A percentile compares a stretch with the other conserved stretches of the same genome.
Evolutionary conservation across 2,888 invertebrate species (phyloP).

Genomic region (Protonemura montana): DNA sequence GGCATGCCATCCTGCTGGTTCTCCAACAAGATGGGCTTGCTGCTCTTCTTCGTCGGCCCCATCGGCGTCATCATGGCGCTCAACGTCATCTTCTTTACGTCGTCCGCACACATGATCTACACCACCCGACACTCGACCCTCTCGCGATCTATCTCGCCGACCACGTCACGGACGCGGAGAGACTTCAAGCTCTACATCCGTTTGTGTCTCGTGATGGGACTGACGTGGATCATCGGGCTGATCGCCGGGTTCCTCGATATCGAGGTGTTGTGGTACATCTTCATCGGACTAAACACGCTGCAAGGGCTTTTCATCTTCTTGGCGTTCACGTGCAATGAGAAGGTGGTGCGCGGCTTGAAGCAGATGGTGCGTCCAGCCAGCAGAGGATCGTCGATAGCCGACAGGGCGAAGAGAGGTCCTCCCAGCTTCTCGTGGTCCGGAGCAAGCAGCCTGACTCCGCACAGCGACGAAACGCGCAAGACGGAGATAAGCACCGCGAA

Average conservation of each 20-base stretch:
- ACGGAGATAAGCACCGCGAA: conserved; percentile 34
- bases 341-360: conserved; percentile 55
- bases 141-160: conserved; percentile 43
- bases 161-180: conserved; percentile 51
- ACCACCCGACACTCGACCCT: conserved; percentile 50
- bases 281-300: conserved; percentile 60
- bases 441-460: conserved; percentile 52
- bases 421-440: conserved; percentile 54
- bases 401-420: conserved; percentile 50
- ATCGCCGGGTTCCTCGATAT: conserved; percentile 59
- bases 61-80: conserved; percentile 58
- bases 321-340: conserved; percentile 61
- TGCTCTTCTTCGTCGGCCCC: conserved; percentile 63
- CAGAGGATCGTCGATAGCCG: conserved; percentile 30
- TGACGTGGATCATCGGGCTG: conserved; percentile 61
- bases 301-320: conserved; percentile 63
- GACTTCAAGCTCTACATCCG: conserved; percentile 60
- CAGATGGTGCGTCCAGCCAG: conserved; percentile 44
- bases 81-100: conserved; percentile 59
- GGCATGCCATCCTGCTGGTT: conserved; percentile 63
- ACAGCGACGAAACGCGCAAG: conserved; percentile 46
- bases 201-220: conserved; percentile 61
- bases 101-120: conserved; percentile 59
- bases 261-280: conserved; percentile 59
- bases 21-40: conserved; percentile 52